Base-by-base conservation (phyloP, 2,888 invertebrate species). In the Himalopsyche tibetana region DNA sequence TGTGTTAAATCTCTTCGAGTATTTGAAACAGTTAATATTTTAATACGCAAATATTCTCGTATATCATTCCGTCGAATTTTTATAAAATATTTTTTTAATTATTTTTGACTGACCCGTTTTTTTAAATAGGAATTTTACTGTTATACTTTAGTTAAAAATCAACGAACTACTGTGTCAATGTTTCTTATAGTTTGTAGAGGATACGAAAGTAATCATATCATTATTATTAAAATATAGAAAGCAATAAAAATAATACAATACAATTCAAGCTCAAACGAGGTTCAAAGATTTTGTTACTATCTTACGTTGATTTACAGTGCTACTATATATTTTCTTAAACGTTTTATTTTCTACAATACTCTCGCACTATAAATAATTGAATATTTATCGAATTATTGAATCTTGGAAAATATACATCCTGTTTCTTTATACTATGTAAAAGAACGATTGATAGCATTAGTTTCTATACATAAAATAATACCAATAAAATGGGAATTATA, bases 151-250 rank as follows among this genome's bases (percentile, higher is more conserved):
- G n/a, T 74, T 36, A 8, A 63, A 63, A 19, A 63, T 63, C 63
- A 63, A 63, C 28, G 8, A 19, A 12, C 19, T 36, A 12, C 36
- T 74, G 15, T 74, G 36, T 74, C 36, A 12, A 36, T 38, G 15
- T 74, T 15, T 74, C 11, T 63, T 63, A 63, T 63, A 19, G n/a
- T 63, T 63, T 63, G 19, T 63, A 63, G n/a, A 63, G 19, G 11
- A 63, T 15, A 38, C 15, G 38, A 74, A 74, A 36, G 36, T 74
- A 36, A 74, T 74, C 74, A 74, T 74, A 74, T 74, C 74, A 74
- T 74, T 74, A 74, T 69, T 74, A 36, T 74, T 74, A 36, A 74
- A 74, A 36, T 15, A 36, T 74, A 38, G 51, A 51, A 74, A 74
- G 74, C 74, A 74, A 74, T 74, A 74, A 36, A 12, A 51, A 51